Evolutionary conservation across 2,888 invertebrate species (phyloP), one percentile per base, ranked within the genome.

Genomic region (Pachycephus smyrnensis): DNA sequence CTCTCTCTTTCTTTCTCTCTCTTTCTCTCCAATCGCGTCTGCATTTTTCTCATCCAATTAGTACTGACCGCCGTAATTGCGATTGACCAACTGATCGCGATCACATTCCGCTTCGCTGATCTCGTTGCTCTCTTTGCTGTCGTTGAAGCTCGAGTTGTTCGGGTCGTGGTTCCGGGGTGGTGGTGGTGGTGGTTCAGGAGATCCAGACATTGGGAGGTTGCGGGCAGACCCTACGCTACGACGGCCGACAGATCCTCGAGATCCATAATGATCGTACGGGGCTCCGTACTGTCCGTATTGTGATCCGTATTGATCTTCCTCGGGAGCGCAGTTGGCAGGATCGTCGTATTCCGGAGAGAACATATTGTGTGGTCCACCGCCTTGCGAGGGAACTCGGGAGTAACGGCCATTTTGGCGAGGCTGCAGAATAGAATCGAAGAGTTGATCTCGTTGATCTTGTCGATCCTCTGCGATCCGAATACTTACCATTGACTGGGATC

Each of bases 31-130:
- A 15, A 15, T 40, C 37, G 40, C 6, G 40, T 40, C 37, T 40
- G 15, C 37, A 40, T 15, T 40, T 15, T 40, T 40, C 15, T 73
- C 75, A 69, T 73, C 55, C 77, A 80, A 76, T 82, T 78, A 81
- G 79, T 83, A 92, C 94, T 94, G 93, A 97, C 97, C 97, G 90
- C 97, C 96, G 91, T 97, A 97, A 92, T 95, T 96, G 89, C 97
- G 95, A 92, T 96, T 95, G 88, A 94, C 94, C 80, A 94, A 91
- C 88, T 95, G 95, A 91, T 96, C 96, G 84, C 96, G 96, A 93
- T 97, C 97, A 92, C 97, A 97, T 92, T 97, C 97, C 87, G 97
- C 97, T 92, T 97, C 97, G 90, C 97, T 97, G 92, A 97, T 97
- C 93, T 97, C 97, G 93, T 97, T 97, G 92, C 97, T 97, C 92